Percentiles rank a stretch among this genome's conserved stretches.
Evolutionary conservation across 2,797 vertebrate genomes (phyloP).

Genomic region (Morus bassanus): DNA sequence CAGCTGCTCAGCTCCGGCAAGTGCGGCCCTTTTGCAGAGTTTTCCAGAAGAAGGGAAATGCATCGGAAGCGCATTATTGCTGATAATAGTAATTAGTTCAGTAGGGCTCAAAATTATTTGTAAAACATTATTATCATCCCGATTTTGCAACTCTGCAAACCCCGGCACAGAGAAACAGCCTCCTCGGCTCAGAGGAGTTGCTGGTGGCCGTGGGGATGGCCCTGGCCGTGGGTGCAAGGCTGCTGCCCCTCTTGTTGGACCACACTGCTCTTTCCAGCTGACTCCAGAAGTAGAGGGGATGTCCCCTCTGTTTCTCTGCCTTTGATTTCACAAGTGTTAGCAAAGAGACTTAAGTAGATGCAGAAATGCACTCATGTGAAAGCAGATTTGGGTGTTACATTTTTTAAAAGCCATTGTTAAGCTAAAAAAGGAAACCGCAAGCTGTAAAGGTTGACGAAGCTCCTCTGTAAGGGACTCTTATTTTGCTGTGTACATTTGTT

Average conservation of each 20-base stretch:
- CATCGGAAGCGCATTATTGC: conserved; percentile 25
- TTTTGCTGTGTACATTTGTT: conserved; percentile 59
- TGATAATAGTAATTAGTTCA: conserved; percentile 64
- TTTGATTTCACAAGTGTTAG: background rate
- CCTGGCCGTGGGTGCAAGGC: background rate
- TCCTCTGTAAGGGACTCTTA: conserved; percentile 47
- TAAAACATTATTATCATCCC: conserved; percentile 38
- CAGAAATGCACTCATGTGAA: background rate
- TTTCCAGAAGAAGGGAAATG: conserved; percentile 50
- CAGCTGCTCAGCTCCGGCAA: conserved; percentile 63
- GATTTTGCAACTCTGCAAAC: conserved; percentile 4
- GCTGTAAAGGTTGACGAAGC: background rate
- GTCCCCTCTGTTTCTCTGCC: background rate
- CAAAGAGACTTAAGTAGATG: background rate
- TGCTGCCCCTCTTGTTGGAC: background rate
- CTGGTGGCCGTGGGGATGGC: background rate
- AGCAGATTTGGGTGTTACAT: conserved; percentile 5
- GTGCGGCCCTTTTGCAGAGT: conserved; percentile 56
- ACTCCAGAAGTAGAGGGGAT: background rate
- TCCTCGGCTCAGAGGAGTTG: background rate
- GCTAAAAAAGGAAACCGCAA: conserved; percentile 5
- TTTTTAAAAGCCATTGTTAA: conserved; percentile 34
- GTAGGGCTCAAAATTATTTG: conserved; percentile 45
- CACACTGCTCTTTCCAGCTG: background rate
- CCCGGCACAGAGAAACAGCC: background rate